phyloP scores from a whole-genome alignment of 2,797 vertebrate species.

The Lithobates sylvaticus region DNA sequence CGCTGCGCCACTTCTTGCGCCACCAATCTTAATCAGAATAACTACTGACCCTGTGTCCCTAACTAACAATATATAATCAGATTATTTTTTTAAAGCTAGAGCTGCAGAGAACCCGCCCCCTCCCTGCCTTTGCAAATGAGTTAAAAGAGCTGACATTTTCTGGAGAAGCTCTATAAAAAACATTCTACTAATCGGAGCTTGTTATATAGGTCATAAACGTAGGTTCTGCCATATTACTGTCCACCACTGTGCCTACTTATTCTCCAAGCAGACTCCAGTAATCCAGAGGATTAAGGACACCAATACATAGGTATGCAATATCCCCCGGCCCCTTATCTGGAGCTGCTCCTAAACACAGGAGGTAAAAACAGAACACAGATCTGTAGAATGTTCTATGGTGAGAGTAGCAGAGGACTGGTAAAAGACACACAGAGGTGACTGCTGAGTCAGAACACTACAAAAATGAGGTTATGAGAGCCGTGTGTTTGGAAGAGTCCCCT shows the following conservation, averaged over 20 bases:
- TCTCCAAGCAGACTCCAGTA: constrained; percentile 20
- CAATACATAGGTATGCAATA: not conserved
- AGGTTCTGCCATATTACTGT: constrained; percentile 1
- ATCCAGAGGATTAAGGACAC: constrained; percentile 12
- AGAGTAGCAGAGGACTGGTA: not conserved
- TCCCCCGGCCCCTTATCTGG: not conserved
- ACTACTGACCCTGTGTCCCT: no score
- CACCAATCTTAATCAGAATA: no score
- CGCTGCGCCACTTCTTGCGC: no score
- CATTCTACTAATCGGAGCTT: not conserved
- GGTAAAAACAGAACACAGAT: not conserved
- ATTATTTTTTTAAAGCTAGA: no score
- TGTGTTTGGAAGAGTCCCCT: not conserved
- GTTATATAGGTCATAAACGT: not conserved
- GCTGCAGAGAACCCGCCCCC: no score
- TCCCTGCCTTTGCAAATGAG: no score
- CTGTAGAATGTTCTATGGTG: not conserved
- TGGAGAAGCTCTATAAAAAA: not conserved
- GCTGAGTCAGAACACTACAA: not conserved
- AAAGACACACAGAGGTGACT: not conserved
- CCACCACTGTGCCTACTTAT: not conserved
- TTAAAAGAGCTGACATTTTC: not conserved
- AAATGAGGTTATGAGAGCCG: no score
- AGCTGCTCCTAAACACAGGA: not conserved
- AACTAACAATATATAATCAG: no score